Evolutionary conservation across 2,797 vertebrate species (phyloP).

Genomic region (Gastrophryne carolinensis): DNA sequence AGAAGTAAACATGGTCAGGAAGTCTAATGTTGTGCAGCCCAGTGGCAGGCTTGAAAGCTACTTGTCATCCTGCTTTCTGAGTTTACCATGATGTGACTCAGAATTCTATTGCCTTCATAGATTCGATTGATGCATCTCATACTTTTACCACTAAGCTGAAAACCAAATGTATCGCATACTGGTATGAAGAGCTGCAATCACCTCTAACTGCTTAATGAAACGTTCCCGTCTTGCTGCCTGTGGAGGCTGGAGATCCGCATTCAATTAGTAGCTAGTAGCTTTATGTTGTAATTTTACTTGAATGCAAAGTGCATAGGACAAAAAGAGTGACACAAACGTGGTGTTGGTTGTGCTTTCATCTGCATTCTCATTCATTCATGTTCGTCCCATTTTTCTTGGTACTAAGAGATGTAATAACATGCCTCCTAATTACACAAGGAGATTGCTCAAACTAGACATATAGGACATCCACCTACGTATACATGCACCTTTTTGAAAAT

Average conservation of each 20-base stretch:
- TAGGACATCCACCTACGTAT: too few relatives aligned
- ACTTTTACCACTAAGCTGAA: constrained; percentile 36
- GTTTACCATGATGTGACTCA: constrained; percentile 34
- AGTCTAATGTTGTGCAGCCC: neutral
- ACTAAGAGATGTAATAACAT: neutral
- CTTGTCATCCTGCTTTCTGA: constrained; percentile 8
- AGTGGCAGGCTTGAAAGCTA: neutral
- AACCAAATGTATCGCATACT: constrained; percentile 23
- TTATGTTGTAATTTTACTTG: constrained; percentile 20
- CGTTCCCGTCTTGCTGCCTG: constrained; percentile 24
- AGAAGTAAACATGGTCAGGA: neutral
- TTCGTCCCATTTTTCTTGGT: neutral
- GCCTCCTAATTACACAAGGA: neutral
- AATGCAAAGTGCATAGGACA: neutral
- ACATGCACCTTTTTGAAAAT: too few relatives aligned
- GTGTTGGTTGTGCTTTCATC: neutral
- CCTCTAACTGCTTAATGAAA: constrained; percentile 36
- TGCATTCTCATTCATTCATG: constrained; percentile 11
- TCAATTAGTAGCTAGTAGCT: constrained; percentile 33
- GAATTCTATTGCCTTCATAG: constrained; percentile 14
- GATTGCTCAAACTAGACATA: neutral
- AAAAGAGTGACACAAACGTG: neutral
- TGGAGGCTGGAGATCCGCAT: constrained; percentile 31
- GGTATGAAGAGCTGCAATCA: constrained; percentile 44
- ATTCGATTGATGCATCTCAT: constrained; percentile 45